Conservation (phyloP, 37 sponge, comb jelly and placozoan genomes). For the Spongilla lacustris region DNA sequence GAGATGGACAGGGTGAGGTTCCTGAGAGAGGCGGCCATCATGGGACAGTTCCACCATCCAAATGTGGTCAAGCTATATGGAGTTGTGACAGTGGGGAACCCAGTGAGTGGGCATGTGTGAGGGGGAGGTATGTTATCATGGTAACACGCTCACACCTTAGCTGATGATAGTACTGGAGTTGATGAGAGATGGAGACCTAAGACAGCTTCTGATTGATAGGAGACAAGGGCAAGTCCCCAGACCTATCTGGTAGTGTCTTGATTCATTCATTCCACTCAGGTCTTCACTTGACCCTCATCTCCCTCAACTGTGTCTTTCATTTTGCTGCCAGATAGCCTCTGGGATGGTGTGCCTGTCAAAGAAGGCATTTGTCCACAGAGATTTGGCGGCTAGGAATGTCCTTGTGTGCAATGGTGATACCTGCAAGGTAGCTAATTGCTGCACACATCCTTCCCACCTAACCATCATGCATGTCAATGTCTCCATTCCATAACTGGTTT, state of each 20-base stretch:
- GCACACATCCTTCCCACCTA: too few relatives aligned
- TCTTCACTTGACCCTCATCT: conserved; percentile 9
- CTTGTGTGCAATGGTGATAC: conserved; percentile 9
- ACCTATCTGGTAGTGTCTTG: background rate
- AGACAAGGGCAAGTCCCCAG: too few relatives aligned
- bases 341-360: conserved; percentile 66
- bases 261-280: background rate
- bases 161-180: conserved; percentile 63
- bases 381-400: conserved; percentile 76
- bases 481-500: too few relatives aligned
- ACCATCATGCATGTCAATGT: too few relatives aligned
- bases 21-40: conserved; percentile 80
- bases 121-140: too few relatives aligned
- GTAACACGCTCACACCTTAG: conserved; percentile 17
- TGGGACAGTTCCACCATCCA: conserved; percentile 80
- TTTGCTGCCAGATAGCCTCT: conserved; percentile 53
- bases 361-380: conserved; percentile 74
- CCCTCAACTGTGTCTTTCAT: conserved; percentile 17
- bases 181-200: conserved; percentile 57
- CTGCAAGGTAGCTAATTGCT: conserved; percentile 28
- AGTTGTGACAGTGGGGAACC: conserved; percentile 76
- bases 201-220: conserved; percentile 14
- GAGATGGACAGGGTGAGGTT: conserved; percentile 57
- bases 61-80: conserved; percentile 71
- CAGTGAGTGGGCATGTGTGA: conserved; percentile 49